A percentile compares a stretch with the other conserved stretches of the same genome.
phyloP scores from a whole-genome alignment of 1,140 invertebrate species.

The Steinernema khuongi region DNA sequence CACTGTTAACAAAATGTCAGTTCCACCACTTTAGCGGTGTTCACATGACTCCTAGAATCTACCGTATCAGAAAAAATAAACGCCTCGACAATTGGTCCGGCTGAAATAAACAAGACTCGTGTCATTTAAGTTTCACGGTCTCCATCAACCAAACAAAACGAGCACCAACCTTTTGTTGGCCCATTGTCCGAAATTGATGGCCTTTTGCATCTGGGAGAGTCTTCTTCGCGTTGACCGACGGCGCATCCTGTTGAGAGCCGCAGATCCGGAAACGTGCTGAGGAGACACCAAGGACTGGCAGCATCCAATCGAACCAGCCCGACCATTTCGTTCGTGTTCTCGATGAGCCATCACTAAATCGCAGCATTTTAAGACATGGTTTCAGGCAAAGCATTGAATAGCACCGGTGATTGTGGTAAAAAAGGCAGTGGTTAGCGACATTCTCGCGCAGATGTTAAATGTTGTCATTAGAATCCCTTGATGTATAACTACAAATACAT shows the following conservation, averaged over 20 bases:
- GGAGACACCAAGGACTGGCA: background rate
- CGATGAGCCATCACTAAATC: conserved; percentile 7
- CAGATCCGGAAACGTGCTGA: background rate
- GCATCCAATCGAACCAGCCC: background rate
- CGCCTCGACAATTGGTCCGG: no score
- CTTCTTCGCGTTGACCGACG: conserved; percentile 29
- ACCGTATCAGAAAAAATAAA: no score
- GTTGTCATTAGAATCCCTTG: no score
- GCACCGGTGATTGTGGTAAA: background rate
- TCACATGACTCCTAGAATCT: no score
- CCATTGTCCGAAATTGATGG: conserved; percentile 36
- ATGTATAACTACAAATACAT: no score
- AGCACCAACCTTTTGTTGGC: conserved; percentile 33
- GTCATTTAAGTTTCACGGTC: no score
- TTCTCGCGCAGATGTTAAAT: no score
- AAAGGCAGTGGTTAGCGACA: background rate
- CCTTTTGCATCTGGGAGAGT: conserved; percentile 24
- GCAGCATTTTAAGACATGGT: background rate
- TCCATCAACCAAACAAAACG: background rate
- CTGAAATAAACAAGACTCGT: no score
- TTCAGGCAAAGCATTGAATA: background rate
- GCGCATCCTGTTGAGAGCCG: conserved; percentile 16
- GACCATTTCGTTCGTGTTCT: background rate
- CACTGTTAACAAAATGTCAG: no score
- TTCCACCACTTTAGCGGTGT: no score